phyloP scores from a whole-genome alignment of 2,888 invertebrate genomes.

The Synanthedon formicaeformis region DNA sequence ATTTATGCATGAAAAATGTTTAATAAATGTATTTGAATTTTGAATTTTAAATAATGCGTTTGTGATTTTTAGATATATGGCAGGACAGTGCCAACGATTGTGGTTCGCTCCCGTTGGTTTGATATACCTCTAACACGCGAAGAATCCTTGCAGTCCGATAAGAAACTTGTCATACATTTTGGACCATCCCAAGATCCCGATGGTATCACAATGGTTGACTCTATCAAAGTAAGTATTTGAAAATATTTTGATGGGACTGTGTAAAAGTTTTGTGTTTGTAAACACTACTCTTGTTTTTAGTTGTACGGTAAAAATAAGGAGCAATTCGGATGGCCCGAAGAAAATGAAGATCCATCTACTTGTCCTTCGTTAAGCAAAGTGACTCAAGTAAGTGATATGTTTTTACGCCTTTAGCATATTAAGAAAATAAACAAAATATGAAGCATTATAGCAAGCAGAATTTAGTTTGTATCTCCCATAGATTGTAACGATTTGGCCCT shows the following conservation, averaged over 20 bases:
- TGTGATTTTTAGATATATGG: conserved; percentile 71
- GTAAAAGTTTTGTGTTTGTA: background rate
- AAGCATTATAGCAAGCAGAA: no score
- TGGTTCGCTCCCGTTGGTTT: conserved; percentile 90
- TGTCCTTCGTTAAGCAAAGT: conserved; percentile 59
- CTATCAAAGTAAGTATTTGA: conserved; percentile 78
- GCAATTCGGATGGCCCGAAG: conserved; percentile 97
- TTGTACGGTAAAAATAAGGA: conserved; percentile 94
- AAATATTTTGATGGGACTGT: background rate
- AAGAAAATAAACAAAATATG: no score
- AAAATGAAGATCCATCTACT: conserved; percentile 80
- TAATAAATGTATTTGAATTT: no score
- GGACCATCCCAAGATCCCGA: conserved; percentile 89
- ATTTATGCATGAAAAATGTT: no score
- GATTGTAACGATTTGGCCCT: no score
- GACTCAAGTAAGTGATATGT: conserved; percentile 26
- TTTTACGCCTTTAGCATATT: background rate
- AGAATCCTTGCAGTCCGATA: conserved; percentile 92
- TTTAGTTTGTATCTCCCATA: no score
- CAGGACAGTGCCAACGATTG: conserved; percentile 77
- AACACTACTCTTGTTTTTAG: conserved; percentile 35
- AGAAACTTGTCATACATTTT: conserved; percentile 85
- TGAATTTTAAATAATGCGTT: no score
- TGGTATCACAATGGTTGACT: conserved; percentile 92
- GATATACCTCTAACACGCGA: conserved; percentile 95